Conservation (phyloP, 1,140 invertebrate genomes). For the Daktulosphaira vitifoliae region DNA sequence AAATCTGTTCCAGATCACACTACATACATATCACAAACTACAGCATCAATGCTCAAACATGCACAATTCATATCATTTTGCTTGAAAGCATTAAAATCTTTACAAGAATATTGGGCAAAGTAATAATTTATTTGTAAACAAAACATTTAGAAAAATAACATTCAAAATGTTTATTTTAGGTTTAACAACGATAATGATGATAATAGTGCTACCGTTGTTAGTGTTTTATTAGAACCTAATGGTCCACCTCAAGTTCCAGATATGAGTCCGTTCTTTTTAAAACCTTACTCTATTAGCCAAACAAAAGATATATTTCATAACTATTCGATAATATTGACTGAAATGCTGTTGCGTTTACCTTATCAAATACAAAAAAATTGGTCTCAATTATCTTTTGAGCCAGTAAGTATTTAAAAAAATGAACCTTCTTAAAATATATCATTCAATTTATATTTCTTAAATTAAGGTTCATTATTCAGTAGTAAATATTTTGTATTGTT, state of each 20-base stretch:
- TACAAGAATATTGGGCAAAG: conserved; percentile 27
- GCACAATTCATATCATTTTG: conserved; percentile 16
- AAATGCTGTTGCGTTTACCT: conserved; percentile 86
- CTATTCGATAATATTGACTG: conserved; percentile 85
- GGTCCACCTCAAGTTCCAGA: conserved; percentile 72
- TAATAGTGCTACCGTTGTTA: conserved; percentile 39
- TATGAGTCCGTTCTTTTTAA: conserved; percentile 91
- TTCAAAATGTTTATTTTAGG: too few relatives aligned
- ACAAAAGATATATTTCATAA: conserved; percentile 86
- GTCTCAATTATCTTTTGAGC: conserved; percentile 50
- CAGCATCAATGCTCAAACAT: conserved; percentile 23
- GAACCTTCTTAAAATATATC: neutral
- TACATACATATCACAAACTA: conserved; percentile 16
- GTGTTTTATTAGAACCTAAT: conserved; percentile 68
- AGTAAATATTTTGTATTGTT: conserved; percentile 7
- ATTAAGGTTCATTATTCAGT: conserved; percentile 11
- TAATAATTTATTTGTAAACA: neutral
- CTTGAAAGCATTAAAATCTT: conserved; percentile 6
- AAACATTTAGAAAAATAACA: too few relatives aligned
- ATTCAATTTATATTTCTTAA: neutral
- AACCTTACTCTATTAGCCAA: conserved; percentile 85
- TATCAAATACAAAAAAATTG: conserved; percentile 81
- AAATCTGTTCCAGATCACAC: conserved; percentile 16
- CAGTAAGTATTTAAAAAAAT: conserved; percentile 42
- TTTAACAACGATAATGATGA: conserved; percentile 28